A percentile compares a stretch with the other conserved stretches of the same genome.
Conservation (phyloP, 2,797 vertebrate genomes). For the Tympanoctomys barrerae region DNA sequence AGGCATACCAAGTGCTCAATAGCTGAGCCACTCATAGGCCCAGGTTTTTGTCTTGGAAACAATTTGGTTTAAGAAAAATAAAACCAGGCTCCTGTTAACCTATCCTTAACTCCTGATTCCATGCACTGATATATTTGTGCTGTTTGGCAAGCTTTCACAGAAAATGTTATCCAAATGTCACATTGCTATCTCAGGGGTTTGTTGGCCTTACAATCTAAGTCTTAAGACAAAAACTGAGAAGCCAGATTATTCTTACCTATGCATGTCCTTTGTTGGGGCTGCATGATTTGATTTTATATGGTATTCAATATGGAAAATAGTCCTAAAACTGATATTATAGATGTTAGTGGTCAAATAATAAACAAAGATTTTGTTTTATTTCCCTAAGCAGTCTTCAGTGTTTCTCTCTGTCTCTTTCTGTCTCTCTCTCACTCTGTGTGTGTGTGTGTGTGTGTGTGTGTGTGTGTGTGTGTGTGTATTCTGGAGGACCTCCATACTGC, state of each 20-base stretch:
- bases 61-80: slow-evolving; percentile 52
- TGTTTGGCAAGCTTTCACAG: slow-evolving; percentile 65
- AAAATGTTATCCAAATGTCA: slow-evolving; percentile 84
- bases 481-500: not conserved
- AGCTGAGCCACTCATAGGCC: not conserved
- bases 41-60: slow-evolving; percentile 14
- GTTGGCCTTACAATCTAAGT: slow-evolving; percentile 70
- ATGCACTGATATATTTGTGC: slow-evolving; percentile 65
- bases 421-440: too few species aligned
- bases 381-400: not conserved
- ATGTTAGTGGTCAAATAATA: not conserved
- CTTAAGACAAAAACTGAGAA: slow-evolving; percentile 58
- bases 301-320: not conserved
- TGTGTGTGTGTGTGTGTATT: too few species aligned
- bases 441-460: too few species aligned
- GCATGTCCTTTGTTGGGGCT: slow-evolving; percentile 13
- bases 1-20: not conserved
- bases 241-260: slow-evolving; percentile 32
- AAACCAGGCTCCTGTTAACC: slow-evolving; percentile 61
- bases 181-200: slow-evolving; percentile 60
- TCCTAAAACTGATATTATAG: not conserved
- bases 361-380: not conserved
- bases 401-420: too few species aligned
- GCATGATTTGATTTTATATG: slow-evolving; percentile 59
- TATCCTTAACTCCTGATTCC: slow-evolving; percentile 52